A percentile compares a stretch with the other conserved stretches of the same genome.
These are phyloP conservation scores for Drosophila kepulauana DNA, from an alignment of 1,140 invertebrate species.

Conservation along the genomic window DNA sequence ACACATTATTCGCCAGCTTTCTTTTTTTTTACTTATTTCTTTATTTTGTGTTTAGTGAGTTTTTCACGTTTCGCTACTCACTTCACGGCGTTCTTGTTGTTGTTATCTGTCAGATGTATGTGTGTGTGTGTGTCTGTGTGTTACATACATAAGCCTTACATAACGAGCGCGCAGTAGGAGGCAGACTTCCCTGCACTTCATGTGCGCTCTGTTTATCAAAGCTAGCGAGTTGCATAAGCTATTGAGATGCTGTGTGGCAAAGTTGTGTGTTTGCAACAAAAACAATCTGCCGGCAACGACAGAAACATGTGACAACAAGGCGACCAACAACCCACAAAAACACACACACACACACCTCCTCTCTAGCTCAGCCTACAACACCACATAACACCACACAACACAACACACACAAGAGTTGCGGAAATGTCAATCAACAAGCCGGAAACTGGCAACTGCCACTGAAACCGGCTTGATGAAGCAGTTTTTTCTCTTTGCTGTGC, in stretches of 20 bases:
- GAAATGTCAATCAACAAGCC: slow-evolving; percentile 80
- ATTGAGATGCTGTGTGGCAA: slow-evolving; percentile 35
- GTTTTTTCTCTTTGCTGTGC: slow-evolving; percentile 32
- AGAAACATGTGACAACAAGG: slow-evolving; percentile 45
- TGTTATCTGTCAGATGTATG: slow-evolving; percentile 34
- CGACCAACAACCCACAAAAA: neutral
- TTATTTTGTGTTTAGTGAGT: slow-evolving; percentile 23
- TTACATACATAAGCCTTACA: slow-evolving; percentile 36
- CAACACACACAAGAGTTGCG: slow-evolving; percentile 17
- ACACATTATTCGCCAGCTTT: neutral
- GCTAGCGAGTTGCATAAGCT: slow-evolving; percentile 51
- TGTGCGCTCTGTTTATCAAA: slow-evolving; percentile 31
- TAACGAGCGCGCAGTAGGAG: slow-evolving; percentile 26
- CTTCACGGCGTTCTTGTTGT: slow-evolving; percentile 13
- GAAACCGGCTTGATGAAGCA: slow-evolving; percentile 68
- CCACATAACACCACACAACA: neutral
- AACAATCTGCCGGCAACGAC: slow-evolving; percentile 30
- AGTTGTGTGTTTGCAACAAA: slow-evolving; percentile 19
- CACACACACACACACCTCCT: too few species aligned
- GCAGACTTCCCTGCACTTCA: neutral
- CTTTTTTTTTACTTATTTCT: neutral
- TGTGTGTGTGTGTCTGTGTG: slow-evolving; percentile 9
- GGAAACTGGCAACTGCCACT: slow-evolving; percentile 70
- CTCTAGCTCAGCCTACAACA: too few species aligned
- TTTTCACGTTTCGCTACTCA: slow-evolving; percentile 58